phyloP scores from a whole-genome alignment of 37 sponge, comb jelly and placozoan genomes.

The Corticium candelabrum region DNA sequence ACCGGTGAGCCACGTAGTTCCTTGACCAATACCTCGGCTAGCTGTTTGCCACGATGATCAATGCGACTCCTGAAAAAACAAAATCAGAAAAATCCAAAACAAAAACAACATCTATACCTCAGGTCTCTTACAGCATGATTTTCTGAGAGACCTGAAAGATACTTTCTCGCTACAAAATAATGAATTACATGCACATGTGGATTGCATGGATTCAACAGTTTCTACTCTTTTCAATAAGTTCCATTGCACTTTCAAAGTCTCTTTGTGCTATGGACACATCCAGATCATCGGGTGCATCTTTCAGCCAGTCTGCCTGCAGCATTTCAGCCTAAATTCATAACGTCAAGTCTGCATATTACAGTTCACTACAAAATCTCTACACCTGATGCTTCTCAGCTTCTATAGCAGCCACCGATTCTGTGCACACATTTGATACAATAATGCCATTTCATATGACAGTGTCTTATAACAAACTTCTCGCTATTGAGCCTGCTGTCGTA shows the following conservation, averaged over 20 bases:
- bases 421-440: too few species aligned
- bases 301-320: conserved; percentile 53
- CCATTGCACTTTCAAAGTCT: conserved; percentile 87
- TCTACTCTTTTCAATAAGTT: conserved; percentile 17
- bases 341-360: not conserved
- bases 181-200: too few species aligned
- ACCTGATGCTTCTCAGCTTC: not conserved
- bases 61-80: conserved; percentile 21
- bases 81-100: not conserved
- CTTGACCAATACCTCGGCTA: conserved; percentile 62
- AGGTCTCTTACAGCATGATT: not conserved
- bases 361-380: not conserved
- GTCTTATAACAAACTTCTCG: too few species aligned
- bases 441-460: too few species aligned
- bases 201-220: too few species aligned
- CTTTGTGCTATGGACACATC: conserved; percentile 95
- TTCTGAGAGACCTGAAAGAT: not conserved
- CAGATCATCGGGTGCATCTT: conserved; percentile 82
- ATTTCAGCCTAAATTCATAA: not conserved
- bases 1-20: conserved; percentile 71
- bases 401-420: not conserved
- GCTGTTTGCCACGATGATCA: conserved; percentile 45
- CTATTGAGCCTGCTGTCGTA: too few species aligned
- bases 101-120: not conserved
- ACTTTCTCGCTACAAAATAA: not conserved